Conservation (phyloP, 2,888 invertebrate genomes). For the Noctua comes region DNA sequence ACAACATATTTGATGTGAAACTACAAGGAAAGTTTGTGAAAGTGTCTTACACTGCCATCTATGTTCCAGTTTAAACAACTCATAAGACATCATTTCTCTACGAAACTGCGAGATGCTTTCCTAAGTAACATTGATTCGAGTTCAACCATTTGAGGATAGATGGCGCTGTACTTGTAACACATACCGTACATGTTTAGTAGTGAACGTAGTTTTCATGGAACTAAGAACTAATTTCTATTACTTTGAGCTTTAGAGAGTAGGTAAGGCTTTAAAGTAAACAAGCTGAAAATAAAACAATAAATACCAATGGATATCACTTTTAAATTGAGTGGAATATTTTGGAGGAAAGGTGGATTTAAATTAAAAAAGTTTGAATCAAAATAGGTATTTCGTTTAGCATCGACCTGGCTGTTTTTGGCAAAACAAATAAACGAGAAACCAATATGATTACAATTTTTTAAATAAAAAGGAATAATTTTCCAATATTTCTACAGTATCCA, state of each 20-base stretch:
- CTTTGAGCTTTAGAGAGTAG: not conserved
- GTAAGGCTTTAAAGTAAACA: not conserved
- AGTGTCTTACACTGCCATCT: constrained; percentile 51
- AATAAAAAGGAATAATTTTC: not conserved
- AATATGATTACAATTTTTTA: not conserved
- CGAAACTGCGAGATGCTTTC: not conserved
- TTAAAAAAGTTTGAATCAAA: not conserved
- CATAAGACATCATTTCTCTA: not conserved
- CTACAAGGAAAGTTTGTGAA: not conserved
- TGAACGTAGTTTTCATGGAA: no score
- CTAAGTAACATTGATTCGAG: not conserved
- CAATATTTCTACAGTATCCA: not conserved
- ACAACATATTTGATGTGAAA: not conserved
- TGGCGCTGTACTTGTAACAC: constrained; percentile 47
- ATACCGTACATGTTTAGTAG: not conserved
- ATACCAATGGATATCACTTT: not conserved
- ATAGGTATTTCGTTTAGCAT: not conserved
- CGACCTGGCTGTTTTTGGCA: not conserved
- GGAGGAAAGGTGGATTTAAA: not conserved
- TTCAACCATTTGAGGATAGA: constrained; percentile 41
- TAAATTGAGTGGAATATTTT: not conserved
- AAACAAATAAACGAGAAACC: not conserved
- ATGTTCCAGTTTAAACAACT: constrained; percentile 17
- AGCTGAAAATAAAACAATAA: not conserved
- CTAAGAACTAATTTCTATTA: no score